phyloP scores from a whole-genome alignment of 2,113 vertebrate genomes.

The Pterocles orientalis region DNA sequence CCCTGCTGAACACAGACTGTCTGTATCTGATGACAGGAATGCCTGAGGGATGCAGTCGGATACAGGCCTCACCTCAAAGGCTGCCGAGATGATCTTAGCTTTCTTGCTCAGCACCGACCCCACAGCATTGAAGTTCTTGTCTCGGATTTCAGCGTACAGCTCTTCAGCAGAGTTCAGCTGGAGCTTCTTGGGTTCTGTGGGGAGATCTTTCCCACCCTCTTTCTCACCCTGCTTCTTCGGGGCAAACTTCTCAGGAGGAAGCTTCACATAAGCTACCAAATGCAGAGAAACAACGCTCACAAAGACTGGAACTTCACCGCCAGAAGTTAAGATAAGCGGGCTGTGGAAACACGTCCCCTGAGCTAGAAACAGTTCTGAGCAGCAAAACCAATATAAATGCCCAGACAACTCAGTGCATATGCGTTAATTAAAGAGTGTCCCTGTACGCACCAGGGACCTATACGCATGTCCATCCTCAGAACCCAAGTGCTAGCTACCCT shows the following conservation, averaged over 20 bases:
- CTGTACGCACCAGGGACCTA: neutral
- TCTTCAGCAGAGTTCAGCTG: conserved; percentile 97
- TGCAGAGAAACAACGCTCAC: neutral
- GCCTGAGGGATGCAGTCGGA: fast-evolving
- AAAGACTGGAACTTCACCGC: neutral
- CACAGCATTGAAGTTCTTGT: conserved; percentile 98
- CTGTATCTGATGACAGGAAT: neutral
- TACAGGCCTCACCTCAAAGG: conserved; percentile 87
- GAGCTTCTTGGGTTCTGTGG: conserved; percentile 94
- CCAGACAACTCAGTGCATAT: neutral
- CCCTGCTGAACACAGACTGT: neutral
- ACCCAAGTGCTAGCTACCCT: neutral
- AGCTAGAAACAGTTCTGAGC: neutral
- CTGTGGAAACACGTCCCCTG: neutral
- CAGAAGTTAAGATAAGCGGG: neutral
- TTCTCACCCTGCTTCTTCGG: conserved; percentile 91
- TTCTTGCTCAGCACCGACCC: conserved; percentile 97
- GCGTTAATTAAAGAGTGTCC: neutral
- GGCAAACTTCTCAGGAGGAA: conserved; percentile 96
- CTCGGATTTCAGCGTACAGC: conserved; percentile 94
- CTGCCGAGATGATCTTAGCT: conserved; percentile 97
- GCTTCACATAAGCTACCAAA: conserved; percentile 88
- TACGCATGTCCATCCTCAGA: neutral
- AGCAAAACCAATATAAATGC: neutral
- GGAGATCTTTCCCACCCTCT: conserved; percentile 86